Base-by-base conservation (phyloP, 2,797 vertebrate species). In the Neoniphon sammara region DNA sequence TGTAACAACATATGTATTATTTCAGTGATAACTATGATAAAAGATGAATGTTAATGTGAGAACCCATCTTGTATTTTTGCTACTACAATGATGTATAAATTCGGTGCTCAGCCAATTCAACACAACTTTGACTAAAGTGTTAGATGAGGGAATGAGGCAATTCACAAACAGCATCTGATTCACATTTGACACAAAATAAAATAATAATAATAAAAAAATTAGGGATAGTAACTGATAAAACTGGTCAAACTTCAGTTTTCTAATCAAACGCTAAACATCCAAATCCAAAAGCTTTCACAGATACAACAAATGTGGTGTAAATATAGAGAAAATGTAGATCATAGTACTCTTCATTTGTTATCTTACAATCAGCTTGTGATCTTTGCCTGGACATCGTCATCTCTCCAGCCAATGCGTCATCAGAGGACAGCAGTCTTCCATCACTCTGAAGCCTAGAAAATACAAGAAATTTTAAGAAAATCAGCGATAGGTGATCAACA, bases 371-470 rank as follows among this genome's bases (percentile, higher is more conserved):
- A 86, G 77, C 83, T 84, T 83, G 66, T 88, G 87, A 81, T 92
- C 93, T 93, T 74, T 93, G 93, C 93, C 92, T 94, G 93, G 95
- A 83, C 58, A 94, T 93, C 95, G 93, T 90, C 95, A 93, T 94
- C 93, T 93, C 70, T 81, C 65, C 70, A 77, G 79, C 67, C 83
- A 65, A 67, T 1, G 85, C 77, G 82, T 81, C 80, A 42, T 71
- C 87, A 73, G 80, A 60, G 44, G 68, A 46, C 84, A 5, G 81
- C 71, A 73, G 76, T 64, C 82, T 83, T 70, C 92, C 92, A 92
- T 93, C 94, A 55, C 83, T 77, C 73, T 81, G 80, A 83, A 27
- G 85, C 95, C 97, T 99, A 92, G 68, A 93, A 91, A 91, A 94
- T 94, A 96, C 93, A 95, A 90, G 89, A 70, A 73, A 6, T 70